phyloP scores from a whole-genome alignment of 2,888 invertebrate species.

The Oxystoma pomonae region DNA sequence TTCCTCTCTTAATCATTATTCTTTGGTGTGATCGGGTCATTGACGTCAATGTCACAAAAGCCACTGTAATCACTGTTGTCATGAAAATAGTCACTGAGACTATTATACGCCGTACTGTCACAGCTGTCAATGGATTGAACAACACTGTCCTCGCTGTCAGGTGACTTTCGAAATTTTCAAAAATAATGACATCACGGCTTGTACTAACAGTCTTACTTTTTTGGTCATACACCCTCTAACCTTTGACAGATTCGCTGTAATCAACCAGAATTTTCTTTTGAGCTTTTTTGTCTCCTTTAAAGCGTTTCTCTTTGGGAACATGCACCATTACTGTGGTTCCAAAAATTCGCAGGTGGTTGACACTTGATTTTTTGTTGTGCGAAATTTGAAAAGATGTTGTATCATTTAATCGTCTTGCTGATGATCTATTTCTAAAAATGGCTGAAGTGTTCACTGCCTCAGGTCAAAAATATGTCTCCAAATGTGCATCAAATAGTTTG shows the following conservation, averaged over 20 bases:
- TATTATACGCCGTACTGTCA: no score
- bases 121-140: no score
- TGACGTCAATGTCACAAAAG: no score
- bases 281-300: conserved; percentile 34
- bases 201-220: conserved; percentile 15
- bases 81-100: no score
- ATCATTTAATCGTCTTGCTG: conserved; percentile 2
- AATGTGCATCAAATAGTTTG: no score
- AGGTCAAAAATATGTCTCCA: no score
- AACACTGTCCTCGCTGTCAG: no score
- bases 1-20: no score
- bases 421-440: no score
- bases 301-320: conserved; percentile 32
- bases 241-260: conserved; percentile 29
- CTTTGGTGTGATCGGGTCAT: no score
- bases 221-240: conserved; percentile 29
- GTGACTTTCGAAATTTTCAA: conserved; percentile 1
- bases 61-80: no score
- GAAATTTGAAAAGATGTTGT: conserved; percentile 36
- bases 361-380: conserved; percentile 31
- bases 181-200: conserved; percentile 23
- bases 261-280: conserved; percentile 29
- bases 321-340: conserved; percentile 32
- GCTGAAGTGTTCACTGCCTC: no score
- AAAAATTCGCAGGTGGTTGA: conserved; percentile 35